phyloP scores from a whole-genome alignment of 2,888 invertebrate genomes.

The Ptilodon capucinus region DNA sequence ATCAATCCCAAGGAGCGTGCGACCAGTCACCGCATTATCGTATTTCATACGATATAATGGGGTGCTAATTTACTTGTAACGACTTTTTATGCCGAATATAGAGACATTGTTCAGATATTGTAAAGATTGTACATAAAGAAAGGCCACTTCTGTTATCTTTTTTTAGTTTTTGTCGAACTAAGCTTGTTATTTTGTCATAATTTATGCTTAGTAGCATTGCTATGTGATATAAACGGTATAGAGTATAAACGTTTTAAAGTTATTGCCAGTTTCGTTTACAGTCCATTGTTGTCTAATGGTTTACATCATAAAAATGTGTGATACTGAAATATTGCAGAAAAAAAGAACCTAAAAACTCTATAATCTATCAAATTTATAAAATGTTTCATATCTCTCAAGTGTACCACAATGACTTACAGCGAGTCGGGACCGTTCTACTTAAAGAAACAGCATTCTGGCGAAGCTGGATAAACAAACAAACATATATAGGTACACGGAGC shows the following conservation, averaged over 20 bases:
- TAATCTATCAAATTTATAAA: neutral
- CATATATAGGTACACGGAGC: neutral
- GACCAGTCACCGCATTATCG: neutral
- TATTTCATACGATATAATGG: neutral
- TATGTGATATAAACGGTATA: no score
- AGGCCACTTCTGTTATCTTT: no score
- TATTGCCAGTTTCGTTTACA: no score
- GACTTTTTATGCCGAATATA: neutral
- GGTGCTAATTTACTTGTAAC: conserved; percentile 12
- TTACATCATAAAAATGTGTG: no score
- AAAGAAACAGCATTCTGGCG: neutral
- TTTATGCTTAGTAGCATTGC: no score
- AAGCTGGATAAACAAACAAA: conserved; percentile 20
- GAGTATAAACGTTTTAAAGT: no score
- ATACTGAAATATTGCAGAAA: no score
- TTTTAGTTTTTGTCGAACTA: no score
- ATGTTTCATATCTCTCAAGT: neutral
- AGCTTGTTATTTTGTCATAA: no score
- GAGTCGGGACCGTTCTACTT: neutral
- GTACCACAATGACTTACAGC: neutral
- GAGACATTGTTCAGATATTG: neutral
- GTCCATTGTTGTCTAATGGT: no score
- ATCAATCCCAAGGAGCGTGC: neutral
- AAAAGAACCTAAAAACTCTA: no score
- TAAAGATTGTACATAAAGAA: no score